Evolutionary conservation across 2,797 vertebrate species (phyloP).

Genomic region (Vultur gryphus): DNA sequence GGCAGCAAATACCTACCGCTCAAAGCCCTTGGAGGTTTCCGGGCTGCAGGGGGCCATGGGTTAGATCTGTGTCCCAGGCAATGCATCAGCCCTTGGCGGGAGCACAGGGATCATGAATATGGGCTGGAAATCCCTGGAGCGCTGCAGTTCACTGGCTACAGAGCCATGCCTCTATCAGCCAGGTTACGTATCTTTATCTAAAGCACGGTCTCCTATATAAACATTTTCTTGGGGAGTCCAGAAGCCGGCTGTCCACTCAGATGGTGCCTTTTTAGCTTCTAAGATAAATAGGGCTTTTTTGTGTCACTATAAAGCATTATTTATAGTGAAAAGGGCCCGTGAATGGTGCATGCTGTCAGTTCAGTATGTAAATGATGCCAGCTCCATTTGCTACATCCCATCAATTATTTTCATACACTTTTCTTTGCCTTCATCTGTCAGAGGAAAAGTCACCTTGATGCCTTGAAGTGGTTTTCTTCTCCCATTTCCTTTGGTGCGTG

Average conservation of each 20-base stretch:
- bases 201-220: not conserved
- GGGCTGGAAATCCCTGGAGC: not conserved
- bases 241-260: not conserved
- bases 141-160: not conserved
- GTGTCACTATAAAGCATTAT: constrained; percentile 36
- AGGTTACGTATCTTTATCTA: not conserved
- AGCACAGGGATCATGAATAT: rapidly evolving
- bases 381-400: not conserved
- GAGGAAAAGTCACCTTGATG: constrained; percentile 58
- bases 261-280: constrained; percentile 1
- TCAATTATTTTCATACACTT: constrained; percentile 43
- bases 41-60: not conserved
- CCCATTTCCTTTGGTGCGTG: not conserved
- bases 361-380: constrained; percentile 59
- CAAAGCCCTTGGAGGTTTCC: not conserved
- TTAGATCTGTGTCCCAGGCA: not conserved
- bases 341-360: not conserved
- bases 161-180: not conserved
- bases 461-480: not conserved
- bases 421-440: constrained; percentile 40
- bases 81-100: not conserved
- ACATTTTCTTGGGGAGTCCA: not conserved
- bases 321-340: constrained; percentile 22
- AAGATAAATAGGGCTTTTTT: constrained; percentile 24
- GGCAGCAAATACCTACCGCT: not conserved